Percentiles rank a stretch among this genome's conserved stretches.
phyloP scores from a whole-genome alignment of 2,797 vertebrate species.

The Fratercula arctica region DNA sequence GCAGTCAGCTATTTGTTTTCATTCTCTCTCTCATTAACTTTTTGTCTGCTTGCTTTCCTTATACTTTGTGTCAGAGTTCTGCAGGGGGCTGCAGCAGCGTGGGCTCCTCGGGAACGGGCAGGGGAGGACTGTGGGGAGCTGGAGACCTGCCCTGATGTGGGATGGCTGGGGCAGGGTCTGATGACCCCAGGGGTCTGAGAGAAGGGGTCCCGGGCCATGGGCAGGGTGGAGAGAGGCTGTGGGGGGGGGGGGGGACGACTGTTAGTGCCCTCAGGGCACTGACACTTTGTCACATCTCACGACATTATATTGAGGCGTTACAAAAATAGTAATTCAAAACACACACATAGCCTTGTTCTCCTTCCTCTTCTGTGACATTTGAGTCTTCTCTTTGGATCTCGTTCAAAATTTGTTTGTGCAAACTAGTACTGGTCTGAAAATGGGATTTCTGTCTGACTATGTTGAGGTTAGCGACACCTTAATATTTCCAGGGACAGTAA shows the following conservation, averaged over 20 bases:
- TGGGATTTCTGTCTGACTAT: not conserved
- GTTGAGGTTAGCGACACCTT: not conserved
- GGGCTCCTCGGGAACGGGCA: accelerated
- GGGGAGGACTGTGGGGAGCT: not conserved
- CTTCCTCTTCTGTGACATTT: not conserved
- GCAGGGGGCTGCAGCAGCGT: accelerated
- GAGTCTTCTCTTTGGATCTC: not conserved
- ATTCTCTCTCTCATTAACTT: not conserved
- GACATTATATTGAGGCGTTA: accelerated
- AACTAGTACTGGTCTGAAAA: not conserved
- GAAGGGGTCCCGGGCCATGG: not conserved
- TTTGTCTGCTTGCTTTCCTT: not conserved
- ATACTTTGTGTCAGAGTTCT: not conserved
- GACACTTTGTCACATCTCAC: not conserved
- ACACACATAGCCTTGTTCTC: not conserved
- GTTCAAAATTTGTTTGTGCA: not conserved
- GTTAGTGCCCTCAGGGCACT: too few relatives aligned
- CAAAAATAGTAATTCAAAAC: not conserved
- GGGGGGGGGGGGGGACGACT: not conserved
- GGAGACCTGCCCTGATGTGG: accelerated
- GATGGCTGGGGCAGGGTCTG: not conserved
- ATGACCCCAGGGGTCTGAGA: not conserved
- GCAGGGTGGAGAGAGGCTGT: accelerated
- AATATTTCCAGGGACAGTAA: not conserved
- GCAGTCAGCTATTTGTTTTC: not conserved